A percentile compares a stretch with the other conserved stretches of the same genome.
Conservation (phyloP, 2,113 vertebrate genomes). For the Rhipidura dahli region DNA sequence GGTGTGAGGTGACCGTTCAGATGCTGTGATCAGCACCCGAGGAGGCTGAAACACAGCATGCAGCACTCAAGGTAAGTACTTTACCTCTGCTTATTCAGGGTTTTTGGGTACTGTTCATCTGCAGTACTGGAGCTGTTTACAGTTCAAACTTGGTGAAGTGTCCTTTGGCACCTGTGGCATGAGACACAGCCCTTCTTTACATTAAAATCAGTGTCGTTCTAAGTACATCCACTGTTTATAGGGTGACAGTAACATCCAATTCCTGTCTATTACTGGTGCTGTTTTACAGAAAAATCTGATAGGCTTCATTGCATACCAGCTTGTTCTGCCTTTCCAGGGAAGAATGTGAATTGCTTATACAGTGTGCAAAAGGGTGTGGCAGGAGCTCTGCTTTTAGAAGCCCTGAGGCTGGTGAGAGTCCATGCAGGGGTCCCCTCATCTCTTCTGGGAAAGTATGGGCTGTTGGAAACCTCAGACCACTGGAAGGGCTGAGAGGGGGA, state of each 20-base stretch:
- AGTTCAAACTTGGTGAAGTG: background rate
- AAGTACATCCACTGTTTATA: background rate
- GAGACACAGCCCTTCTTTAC: background rate
- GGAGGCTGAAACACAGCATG: background rate
- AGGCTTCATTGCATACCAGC: background rate
- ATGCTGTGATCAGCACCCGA: rapidly evolving
- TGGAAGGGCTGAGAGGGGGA: rapidly evolving
- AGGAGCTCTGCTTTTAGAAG: background rate
- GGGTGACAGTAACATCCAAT: background rate
- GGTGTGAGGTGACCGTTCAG: background rate
- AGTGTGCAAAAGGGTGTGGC: background rate
- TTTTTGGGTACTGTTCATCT: background rate
- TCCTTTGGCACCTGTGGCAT: background rate
- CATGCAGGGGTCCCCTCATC: background rate
- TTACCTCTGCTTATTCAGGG: background rate
- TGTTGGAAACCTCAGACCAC: background rate
- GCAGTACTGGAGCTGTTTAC: background rate
- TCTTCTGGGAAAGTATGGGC: background rate
- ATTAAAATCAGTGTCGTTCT: background rate
- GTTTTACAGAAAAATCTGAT: background rate
- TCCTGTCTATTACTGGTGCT: background rate
- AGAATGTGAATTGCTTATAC: background rate
- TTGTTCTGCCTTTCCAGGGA: slow-evolving; percentile 1
- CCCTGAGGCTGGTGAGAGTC: background rate
- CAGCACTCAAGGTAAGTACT: background rate